Percentiles rank a stretch among this genome's conserved stretches.
phyloP scores from a whole-genome alignment of 2,888 invertebrate genomes.

The Thymelicus sylvestris region DNA sequence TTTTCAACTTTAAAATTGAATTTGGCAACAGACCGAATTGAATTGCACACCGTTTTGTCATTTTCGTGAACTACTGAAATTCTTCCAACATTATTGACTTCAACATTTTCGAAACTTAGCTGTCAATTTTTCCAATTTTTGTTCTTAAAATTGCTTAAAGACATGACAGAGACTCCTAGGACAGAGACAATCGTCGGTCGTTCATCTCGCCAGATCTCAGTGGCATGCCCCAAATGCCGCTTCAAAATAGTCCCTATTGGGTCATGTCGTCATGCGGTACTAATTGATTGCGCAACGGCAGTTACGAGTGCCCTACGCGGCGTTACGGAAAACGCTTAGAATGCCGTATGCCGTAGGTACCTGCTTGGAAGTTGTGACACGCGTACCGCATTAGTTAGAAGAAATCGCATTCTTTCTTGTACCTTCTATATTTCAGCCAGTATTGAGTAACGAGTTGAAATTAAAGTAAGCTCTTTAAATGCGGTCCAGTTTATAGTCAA shows the following conservation, averaged over 20 bases:
- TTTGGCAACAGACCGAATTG: too few species aligned
- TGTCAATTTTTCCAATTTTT: not conserved
- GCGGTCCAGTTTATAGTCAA: not conserved
- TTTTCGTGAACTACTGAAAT: too few species aligned
- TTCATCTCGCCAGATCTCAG: constrained; percentile 6
- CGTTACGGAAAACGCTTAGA: constrained; percentile 15
- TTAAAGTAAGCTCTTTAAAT: not conserved
- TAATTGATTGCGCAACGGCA: constrained; percentile 21
- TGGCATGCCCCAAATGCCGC: constrained; percentile 6
- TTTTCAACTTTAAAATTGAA: too few species aligned
- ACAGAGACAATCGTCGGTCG: constrained; percentile 2
- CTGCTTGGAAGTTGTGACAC: constrained; percentile 12
- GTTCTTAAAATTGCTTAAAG: not conserved
- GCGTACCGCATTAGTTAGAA: constrained; percentile 20
- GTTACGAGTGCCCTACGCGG: constrained; percentile 9
- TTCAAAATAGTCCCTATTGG: constrained; percentile 5
- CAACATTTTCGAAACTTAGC: not conserved
- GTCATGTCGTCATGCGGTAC: constrained; percentile 13
- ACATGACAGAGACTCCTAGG: not conserved
- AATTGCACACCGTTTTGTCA: not conserved
- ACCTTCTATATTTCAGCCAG: not conserved
- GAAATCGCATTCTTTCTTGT: constrained; percentile 26
- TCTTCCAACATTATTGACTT: too few species aligned
- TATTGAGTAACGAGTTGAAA: constrained; percentile 5
- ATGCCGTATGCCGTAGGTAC: constrained; percentile 18